phyloP scores from a whole-genome alignment of 2,113 vertebrate genomes.

The Onychostoma macrolepis region DNA sequence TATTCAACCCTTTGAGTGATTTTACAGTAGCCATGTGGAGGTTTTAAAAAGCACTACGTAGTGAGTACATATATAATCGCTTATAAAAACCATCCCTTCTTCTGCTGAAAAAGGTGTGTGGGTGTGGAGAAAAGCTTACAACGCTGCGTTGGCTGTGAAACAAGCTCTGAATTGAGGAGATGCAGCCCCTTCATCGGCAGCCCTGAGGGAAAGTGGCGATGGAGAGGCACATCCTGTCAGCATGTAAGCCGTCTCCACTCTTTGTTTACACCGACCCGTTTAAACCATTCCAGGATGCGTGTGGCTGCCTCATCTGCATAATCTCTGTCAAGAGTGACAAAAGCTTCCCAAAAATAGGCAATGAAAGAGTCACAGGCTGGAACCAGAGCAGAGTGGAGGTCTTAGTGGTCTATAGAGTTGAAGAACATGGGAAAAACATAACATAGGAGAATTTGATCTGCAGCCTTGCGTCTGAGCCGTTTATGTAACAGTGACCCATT shows the following conservation, averaged over 20 bases:
- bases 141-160: conserved; percentile 21
- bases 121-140: conserved; percentile 44
- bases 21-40: conserved; percentile 34
- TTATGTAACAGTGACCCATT: neutral
- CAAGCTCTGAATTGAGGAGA: conserved; percentile 41
- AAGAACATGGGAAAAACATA: neutral
- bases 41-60: conserved; percentile 27
- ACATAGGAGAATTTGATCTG: neutral
- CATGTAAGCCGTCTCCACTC: conserved; percentile 28
- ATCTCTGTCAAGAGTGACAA: conserved; percentile 42
- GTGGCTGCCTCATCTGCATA: conserved; percentile 48
- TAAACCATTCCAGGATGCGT: conserved; percentile 35
- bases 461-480: neutral
- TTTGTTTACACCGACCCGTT: conserved; percentile 42
- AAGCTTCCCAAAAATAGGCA: conserved; percentile 45
- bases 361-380: conserved; percentile 36
- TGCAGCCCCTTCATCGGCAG: conserved; percentile 7
- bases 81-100: conserved; percentile 25
- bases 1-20: conserved; percentile 37
- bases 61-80: conserved; percentile 24
- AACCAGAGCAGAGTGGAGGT: neutral
- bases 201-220: conserved; percentile 35
- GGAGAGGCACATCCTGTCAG: conserved; percentile 26
- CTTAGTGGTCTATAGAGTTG: neutral
- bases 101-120: conserved; percentile 38